Percentiles rank a stretch among this genome's conserved stretches.
These are phyloP conservation scores for Dinocampus coccinellae DNA, from an alignment of 2,888 invertebrate species.

Conservation along the genomic window DNA sequence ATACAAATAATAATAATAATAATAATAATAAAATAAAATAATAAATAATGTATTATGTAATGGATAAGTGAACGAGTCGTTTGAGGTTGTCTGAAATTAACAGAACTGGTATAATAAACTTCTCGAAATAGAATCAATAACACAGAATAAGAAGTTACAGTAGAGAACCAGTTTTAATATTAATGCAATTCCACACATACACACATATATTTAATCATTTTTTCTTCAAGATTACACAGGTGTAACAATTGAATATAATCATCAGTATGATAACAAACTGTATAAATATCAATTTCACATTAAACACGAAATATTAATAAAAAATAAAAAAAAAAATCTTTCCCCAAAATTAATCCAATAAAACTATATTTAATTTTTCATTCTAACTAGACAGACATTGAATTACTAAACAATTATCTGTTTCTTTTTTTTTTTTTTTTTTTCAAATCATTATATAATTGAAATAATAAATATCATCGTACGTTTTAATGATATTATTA, in stretches of 20 bases:
- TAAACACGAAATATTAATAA: not conserved
- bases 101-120: constrained; percentile 14
- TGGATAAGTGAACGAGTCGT: not conserved
- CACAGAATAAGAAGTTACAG: not conserved
- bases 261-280: not conserved
- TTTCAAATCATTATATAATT: too few relatives aligned
- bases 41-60: not conserved
- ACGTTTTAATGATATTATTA: not conserved
- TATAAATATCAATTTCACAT: constrained; percentile 2
- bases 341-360: not conserved
- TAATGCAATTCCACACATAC: not conserved
- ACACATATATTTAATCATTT: not conserved
- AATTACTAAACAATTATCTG: not conserved
- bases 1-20: not conserved
- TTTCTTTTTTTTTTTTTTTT: too few relatives aligned
- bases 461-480: not conserved
- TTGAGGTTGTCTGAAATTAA: not conserved
- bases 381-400: too few relatives aligned
- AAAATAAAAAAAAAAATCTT: not conserved
- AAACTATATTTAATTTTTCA: too few relatives aligned
- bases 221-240: constrained; percentile 12
- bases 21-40: not conserved
- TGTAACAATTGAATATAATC: constrained; percentile 3
- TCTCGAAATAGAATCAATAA: constrained; percentile 21
- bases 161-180: constrained; percentile 2